Evolutionary conservation across 2,797 vertebrate genomes (phyloP).

Genomic region (Eulemur mongoz): DNA sequence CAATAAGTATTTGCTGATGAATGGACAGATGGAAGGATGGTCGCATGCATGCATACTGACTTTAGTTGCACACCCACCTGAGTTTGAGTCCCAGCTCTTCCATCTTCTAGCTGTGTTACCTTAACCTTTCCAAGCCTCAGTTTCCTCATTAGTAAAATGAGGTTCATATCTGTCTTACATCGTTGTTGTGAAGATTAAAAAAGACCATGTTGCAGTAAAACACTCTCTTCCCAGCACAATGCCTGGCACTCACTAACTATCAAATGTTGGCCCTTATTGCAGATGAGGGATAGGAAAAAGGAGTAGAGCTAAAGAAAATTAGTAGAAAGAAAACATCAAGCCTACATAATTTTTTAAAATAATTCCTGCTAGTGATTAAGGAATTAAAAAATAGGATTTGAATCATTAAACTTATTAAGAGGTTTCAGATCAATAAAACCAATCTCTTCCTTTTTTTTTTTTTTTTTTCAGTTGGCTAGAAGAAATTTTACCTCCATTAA

Average conservation of each 20-base stretch:
- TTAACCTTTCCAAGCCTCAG: background rate
- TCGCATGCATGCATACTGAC: background rate
- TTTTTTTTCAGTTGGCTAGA: background rate
- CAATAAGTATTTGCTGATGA: background rate
- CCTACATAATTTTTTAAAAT: background rate
- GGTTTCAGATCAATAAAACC: constrained; percentile 2
- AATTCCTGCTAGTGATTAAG: background rate
- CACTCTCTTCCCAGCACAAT: background rate
- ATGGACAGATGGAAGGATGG: background rate
- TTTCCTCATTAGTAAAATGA: constrained; percentile 10
- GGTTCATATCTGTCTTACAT: background rate
- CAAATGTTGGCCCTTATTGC: background rate
- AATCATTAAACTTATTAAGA: background rate
- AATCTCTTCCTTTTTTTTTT: background rate
- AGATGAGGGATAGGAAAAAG: background rate
- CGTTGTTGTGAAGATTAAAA: background rate
- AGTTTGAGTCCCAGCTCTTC: background rate
- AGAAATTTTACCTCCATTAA: background rate
- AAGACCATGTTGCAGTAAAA: background rate
- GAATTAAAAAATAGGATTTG: constrained; percentile 34
- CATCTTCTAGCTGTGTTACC: background rate
- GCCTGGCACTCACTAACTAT: background rate
- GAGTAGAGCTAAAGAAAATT: background rate
- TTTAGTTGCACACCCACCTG: background rate
- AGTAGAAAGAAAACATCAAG: constrained; percentile 18